phyloP scores from a whole-genome alignment of 64 coral and sea anemone species.

The Actinia tenebrosa region DNA sequence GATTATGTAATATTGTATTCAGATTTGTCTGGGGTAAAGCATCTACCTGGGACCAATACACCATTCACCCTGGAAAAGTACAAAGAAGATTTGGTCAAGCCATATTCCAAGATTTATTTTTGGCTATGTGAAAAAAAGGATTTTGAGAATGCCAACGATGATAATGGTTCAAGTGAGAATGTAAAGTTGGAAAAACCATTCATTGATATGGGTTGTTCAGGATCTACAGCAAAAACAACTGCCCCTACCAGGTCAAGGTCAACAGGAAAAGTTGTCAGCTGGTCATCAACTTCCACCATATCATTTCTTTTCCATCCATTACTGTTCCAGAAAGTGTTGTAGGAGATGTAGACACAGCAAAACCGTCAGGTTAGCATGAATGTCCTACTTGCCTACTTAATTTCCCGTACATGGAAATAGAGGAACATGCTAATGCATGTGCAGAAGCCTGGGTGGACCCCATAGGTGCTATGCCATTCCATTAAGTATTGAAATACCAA shows the following conservation, averaged over 20 bases:
- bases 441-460: slow-evolving; percentile 33
- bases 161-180: slow-evolving; percentile 24
- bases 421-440: slow-evolving; percentile 29
- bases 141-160: slow-evolving; percentile 31
- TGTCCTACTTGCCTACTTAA: slow-evolving; percentile 11
- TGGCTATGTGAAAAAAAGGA: slow-evolving; percentile 53
- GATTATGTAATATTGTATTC: slow-evolving; percentile 44
- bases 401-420: slow-evolving; percentile 23
- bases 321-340: not conserved
- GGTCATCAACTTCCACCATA: not conserved
- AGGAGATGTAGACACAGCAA: slow-evolving; percentile 4
- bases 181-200: slow-evolving; percentile 15
- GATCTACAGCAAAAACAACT: slow-evolving; percentile 1
- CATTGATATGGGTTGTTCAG: not conserved
- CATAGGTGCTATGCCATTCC: slow-evolving; percentile 11
- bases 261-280: not conserved
- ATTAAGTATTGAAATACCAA: not conserved
- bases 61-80: slow-evolving; percentile 42
- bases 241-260: not conserved
- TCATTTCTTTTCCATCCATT: not conserved
- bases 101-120: slow-evolving; percentile 62
- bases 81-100: slow-evolving; percentile 55
- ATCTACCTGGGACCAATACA: slow-evolving; percentile 38
- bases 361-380: not conserved
- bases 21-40: slow-evolving; percentile 29